Conservation (phyloP, 2,797 vertebrate species). For the Pelobates cultripes region DNA sequence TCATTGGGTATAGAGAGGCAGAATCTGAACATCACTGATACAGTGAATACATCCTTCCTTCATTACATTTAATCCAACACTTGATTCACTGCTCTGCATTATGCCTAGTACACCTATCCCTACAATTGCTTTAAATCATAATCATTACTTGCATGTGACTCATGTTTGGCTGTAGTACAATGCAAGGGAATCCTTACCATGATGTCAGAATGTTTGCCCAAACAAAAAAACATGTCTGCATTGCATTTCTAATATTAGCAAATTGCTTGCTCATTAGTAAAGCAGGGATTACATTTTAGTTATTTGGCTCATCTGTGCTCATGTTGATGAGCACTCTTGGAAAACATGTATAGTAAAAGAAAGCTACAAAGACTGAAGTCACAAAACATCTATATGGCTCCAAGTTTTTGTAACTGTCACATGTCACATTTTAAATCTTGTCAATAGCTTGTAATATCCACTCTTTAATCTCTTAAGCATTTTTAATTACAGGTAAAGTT, state of each 20-base stretch:
- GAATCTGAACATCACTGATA: too few species aligned
- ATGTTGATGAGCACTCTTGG: constrained; percentile 66
- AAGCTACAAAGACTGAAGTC: constrained; percentile 65
- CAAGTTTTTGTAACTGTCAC: constrained; percentile 56
- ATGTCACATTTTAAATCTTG: too few species aligned
- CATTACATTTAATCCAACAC: background rate
- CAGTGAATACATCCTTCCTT: too few species aligned
- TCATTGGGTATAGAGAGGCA: too few species aligned
- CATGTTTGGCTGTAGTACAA: constrained; percentile 15
- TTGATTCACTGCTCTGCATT: background rate
- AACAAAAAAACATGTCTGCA: background rate
- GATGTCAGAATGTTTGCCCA: background rate
- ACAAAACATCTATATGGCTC: constrained; percentile 71
- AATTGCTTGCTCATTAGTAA: constrained; percentile 35
- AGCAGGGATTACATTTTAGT: constrained; percentile 65
- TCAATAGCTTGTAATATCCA: too few species aligned
- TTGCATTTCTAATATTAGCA: background rate
- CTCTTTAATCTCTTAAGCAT: too few species aligned
- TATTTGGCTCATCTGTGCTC: constrained; percentile 69
- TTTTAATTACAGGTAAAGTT: too few species aligned
- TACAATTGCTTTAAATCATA: background rate
- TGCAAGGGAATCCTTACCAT: constrained; percentile 34
- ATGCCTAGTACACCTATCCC: background rate
- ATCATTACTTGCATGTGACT: background rate
- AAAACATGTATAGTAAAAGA: constrained; percentile 37